phyloP scores from a whole-genome alignment of 2,113 vertebrate genomes.

The Hydropotes inermis region DNA sequence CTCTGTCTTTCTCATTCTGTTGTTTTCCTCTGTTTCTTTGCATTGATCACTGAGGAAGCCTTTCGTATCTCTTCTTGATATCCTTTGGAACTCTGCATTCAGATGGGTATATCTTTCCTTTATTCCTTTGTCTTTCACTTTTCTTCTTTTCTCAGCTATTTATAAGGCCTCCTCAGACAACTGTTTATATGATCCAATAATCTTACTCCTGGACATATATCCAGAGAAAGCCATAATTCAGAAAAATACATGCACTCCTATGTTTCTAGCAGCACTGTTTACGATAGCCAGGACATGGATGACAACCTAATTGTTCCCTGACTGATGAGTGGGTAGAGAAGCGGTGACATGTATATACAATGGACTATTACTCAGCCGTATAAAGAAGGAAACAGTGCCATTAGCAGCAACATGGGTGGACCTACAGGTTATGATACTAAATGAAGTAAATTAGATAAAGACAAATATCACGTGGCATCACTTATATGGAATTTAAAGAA shows the following conservation, averaged over 20 bases:
- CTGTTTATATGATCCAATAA: not conserved
- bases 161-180: not conserved
- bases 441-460: not conserved
- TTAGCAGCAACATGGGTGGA: not conserved
- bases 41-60: not conserved
- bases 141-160: not conserved
- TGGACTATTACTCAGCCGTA: not conserved
- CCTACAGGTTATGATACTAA: not conserved
- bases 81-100: not conserved
- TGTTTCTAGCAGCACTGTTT: not conserved
- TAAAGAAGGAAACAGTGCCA: not conserved
- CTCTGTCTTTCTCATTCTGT: not conserved
- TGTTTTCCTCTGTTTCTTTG: not conserved
- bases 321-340: not conserved
- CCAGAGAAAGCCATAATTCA: not conserved
- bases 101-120: not conserved
- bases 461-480: too few species aligned
- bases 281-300: not conserved
- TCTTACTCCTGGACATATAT: not conserved
- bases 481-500: not conserved
- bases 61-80: not conserved
- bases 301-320: not conserved
- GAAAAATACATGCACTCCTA: fast-evolving
- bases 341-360: fast-evolving
- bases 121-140: not conserved